Evolutionary conservation across 2,888 invertebrate species (phyloP), one percentile per base, ranked within the genome.

Genomic region (Eristalis tenax): DNA sequence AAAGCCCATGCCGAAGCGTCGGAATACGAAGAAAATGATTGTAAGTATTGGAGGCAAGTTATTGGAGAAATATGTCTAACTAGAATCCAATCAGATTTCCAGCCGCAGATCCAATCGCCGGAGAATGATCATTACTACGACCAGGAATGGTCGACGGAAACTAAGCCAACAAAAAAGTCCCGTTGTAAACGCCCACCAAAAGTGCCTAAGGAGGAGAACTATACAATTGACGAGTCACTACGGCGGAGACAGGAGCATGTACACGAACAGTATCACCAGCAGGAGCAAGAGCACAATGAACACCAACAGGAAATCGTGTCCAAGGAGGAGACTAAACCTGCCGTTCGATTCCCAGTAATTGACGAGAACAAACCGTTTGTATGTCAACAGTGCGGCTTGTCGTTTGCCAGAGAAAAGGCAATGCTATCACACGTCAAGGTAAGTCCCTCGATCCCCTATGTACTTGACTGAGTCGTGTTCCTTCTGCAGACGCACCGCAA

Each of bases 341-440:
- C 77, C 10, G 74, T 88, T 15, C 90, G 90, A 13, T 95, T 94
- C 92, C 95, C 95, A 0, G 93, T 95, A 15, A 94, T 94, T 0
- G 97, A 97, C 92, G 95, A 96, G 0, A 94, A 95, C 56, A 95
- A 96, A 82, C 97, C 97, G 0, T 97, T 97, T 90, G 97, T 97
- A 0, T 97, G 97, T 89, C 96, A 96, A 89, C 95, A 95, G 89
- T 96, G 96, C 90, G 97, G 94, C 0, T 94, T 97, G 76, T 96
- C 96, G 5, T 96, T 97, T 93, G 97, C 97, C 0, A 94, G 97
- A 70, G 97, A 97, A 91, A 97, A 97, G 90, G 97, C 97, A 0
- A 93, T 97, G 28, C 95, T 96, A 74, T 96, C 97, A 0, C 97
- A 97, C 91, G 94, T 96, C 0, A 94, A 95, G 92, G 95, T 95